phyloP scores from a whole-genome alignment of 2,888 invertebrate genomes.

The Lissocephala sabroskyi region DNA sequence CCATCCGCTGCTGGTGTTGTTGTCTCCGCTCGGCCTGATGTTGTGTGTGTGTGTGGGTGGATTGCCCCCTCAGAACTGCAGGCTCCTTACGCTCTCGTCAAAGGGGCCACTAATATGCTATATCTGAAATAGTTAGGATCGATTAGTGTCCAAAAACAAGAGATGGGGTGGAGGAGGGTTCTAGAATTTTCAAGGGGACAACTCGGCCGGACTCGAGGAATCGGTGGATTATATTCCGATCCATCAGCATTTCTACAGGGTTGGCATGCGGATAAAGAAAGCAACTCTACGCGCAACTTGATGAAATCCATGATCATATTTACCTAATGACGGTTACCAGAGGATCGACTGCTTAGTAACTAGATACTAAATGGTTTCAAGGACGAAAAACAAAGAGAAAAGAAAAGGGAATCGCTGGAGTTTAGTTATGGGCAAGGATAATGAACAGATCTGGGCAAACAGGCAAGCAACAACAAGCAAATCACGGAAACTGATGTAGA shows the following conservation, averaged over 20 bases:
- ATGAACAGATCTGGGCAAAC: constrained; percentile 64
- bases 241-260: too few species aligned
- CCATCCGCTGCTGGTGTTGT: constrained; percentile 11
- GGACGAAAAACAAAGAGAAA: constrained; percentile 20
- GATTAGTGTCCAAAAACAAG: background rate
- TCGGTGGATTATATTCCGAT: too few species aligned
- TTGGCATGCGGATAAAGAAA: background rate
- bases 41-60: background rate
- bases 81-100: constrained; percentile 38
- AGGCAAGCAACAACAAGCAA: constrained; percentile 67
- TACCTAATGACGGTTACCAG: constrained; percentile 55
- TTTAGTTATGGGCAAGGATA: constrained; percentile 19
- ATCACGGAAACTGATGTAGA: too few species aligned
- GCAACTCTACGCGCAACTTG: background rate
- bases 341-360: constrained; percentile 52
- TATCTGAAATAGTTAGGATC: constrained; percentile 43
- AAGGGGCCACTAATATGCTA: constrained; percentile 59
- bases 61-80: too few species aligned
- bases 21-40: constrained; percentile 7
- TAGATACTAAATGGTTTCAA: constrained; percentile 42
- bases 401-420: constrained; percentile 12
- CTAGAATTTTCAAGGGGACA: too few species aligned
- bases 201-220: too few species aligned
- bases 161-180: too few species aligned
- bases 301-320: constrained; percentile 42